phyloP scores from a whole-genome alignment of 2,797 vertebrate species.

The Spinibarbus caldwelli region DNA sequence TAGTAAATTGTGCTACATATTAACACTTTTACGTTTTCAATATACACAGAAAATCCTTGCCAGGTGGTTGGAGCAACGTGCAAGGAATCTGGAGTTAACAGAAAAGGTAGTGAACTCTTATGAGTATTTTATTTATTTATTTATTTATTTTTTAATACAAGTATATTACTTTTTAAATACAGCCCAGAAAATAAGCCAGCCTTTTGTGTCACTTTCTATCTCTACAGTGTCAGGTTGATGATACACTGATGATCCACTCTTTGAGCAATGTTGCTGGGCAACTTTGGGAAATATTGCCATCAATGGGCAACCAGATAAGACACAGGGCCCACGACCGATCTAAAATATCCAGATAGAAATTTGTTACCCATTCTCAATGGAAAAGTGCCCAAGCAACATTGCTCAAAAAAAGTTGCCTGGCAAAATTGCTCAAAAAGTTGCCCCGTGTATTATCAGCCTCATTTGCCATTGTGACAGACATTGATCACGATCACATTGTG shows the following conservation, averaged over 20 bases:
- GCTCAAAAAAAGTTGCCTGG: too few relatives aligned
- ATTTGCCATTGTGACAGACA: not conserved
- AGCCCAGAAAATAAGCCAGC: not conserved
- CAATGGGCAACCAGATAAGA: too few relatives aligned
- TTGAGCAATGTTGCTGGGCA: too few relatives aligned
- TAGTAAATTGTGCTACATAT: not conserved
- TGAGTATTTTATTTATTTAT: not conserved
- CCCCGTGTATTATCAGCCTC: too few relatives aligned
- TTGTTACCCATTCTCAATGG: too few relatives aligned
- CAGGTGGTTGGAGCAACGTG: slow-evolving; percentile 90
- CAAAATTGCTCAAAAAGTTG: too few relatives aligned
- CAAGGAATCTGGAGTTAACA: slow-evolving; percentile 91
- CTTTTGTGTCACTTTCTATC: not conserved
- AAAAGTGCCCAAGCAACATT: too few relatives aligned
- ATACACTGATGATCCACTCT: too few relatives aligned
- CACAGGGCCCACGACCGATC: too few relatives aligned
- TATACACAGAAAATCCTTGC: slow-evolving; percentile 84
- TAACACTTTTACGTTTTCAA: not conserved
- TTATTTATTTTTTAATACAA: not conserved
- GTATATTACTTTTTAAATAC: not conserved
- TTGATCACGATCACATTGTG: not conserved
- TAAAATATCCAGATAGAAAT: too few relatives aligned
- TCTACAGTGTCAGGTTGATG: not conserved
- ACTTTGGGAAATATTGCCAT: too few relatives aligned
- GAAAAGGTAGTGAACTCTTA: slow-evolving; percentile 84